Base-by-base conservation (phyloP, 2,797 vertebrate genomes). In the Oreochromis mossambicus region DNA sequence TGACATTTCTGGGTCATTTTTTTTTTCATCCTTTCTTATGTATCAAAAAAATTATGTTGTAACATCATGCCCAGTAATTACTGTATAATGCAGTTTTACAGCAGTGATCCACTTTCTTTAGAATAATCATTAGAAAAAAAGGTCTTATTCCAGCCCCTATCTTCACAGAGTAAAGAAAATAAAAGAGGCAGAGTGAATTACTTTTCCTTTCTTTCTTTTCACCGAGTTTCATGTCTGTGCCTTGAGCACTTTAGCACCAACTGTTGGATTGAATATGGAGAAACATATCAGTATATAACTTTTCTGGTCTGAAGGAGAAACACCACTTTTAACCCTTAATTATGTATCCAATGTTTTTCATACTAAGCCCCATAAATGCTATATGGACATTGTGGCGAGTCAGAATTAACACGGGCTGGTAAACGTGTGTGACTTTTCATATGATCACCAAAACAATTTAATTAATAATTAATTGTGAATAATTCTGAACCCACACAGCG, bases 21-120 rank as follows among this genome's bases (percentile, higher is more conserved):
- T 70, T 26, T 68, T 70, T 70, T 70, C 41, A 70, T 83, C 34
- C n/a, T 80, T 21, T 76, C 17, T 41, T 43, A 36, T 41, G 58
- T 43, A 63, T 76, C 75, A 84, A 86, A 85, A 78, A 83, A 32
- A 4, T 3, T 1, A n/a, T 85, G 34, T 55, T 77, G 10, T 80
- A 63, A 84, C 50, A 21, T 85, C 56, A 86, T 26, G 24, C 50
- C 54, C 38, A 86, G 86, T 61, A 86, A 68, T 54, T 79, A 58
- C 21, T 82, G 15, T 73, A 80, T 15, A 83, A 26, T 43, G 76
- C 29, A 26, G 6, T 29, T 70, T 70, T 46, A 70, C 41, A 70
- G 41, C 41, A 70, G 41, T 70, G 14, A 46, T 70, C 66, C 9
- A 26, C 17, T 46, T 46, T 70, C 41, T 70, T 46, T 24, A 68